A percentile compares a stretch with the other conserved stretches of the same genome.
These are phyloP conservation scores for Stylophora pistillata DNA, from an alignment of 64 coral and sea anemone species.

Conservation along the genomic window DNA sequence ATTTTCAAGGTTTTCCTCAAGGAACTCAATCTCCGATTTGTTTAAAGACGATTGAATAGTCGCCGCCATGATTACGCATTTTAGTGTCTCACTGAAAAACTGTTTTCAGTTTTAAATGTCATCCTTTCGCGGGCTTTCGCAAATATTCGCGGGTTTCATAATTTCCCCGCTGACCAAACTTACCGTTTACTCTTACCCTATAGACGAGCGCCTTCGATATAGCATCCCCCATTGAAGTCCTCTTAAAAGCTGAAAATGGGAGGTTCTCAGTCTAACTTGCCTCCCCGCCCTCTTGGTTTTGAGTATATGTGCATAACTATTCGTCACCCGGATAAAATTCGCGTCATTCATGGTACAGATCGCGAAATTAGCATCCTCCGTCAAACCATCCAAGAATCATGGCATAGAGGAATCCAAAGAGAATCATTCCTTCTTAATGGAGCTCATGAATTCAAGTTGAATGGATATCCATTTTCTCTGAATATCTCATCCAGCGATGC, in stretches of 20 bases:
- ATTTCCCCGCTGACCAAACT: too few relatives aligned
- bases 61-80: too few relatives aligned
- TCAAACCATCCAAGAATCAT: constrained; percentile 43
- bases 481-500: constrained; percentile 3
- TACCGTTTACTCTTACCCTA: too few relatives aligned
- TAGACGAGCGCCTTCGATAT: too few relatives aligned
- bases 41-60: too few relatives aligned
- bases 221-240: not conserved
- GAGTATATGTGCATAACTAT: constrained; percentile 38
- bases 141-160: too few relatives aligned
- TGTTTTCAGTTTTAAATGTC: too few relatives aligned
- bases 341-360: constrained; percentile 31
- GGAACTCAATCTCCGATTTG: too few relatives aligned
- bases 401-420: constrained; percentile 46
- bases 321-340: not conserved
- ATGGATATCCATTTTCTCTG: constrained; percentile 40
- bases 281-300: constrained; percentile 17
- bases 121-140: too few relatives aligned
- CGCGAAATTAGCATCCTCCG: constrained; percentile 33
- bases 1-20: too few relatives aligned
- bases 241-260: not conserved
- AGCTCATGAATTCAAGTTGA: constrained; percentile 16
- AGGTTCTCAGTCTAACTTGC: not conserved
- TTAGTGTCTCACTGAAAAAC: too few relatives aligned
- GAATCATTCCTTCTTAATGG: constrained; percentile 9